phyloP scores from a whole-genome alignment of 92 coral and sea anemone genomes.

The Paramuricea clavata region DNA sequence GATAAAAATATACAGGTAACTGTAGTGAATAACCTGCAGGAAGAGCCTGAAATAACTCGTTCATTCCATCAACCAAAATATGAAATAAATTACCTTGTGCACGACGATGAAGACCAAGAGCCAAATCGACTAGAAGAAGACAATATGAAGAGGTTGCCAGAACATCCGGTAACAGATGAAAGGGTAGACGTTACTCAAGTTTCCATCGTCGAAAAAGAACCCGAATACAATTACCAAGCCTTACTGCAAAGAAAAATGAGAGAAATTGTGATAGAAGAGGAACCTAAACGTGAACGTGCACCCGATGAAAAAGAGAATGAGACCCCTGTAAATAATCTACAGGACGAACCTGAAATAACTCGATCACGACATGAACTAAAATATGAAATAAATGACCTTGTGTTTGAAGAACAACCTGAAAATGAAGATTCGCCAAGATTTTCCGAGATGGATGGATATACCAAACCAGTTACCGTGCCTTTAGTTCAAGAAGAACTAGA shows the following conservation, averaged over 20 bases:
- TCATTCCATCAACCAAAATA: background rate
- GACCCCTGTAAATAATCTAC: background rate
- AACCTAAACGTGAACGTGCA: background rate
- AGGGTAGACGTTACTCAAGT: background rate
- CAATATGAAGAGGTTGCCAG: too few relatives aligned
- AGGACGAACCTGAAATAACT: background rate
- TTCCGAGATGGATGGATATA: background rate
- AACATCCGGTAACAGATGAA: background rate
- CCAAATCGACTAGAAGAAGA: background rate
- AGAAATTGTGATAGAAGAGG: slow-evolving; percentile 1
- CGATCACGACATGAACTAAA: background rate
- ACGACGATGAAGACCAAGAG: background rate
- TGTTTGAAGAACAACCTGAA: background rate
- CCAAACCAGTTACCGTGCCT: background rate
- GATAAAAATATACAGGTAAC: background rate
- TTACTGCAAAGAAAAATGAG: background rate
- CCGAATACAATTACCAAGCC: background rate
- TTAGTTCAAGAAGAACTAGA: background rate
- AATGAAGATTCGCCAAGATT: background rate
- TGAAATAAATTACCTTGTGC: background rate
- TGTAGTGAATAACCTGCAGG: background rate
- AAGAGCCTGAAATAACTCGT: background rate
- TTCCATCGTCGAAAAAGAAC: background rate
- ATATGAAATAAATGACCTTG: background rate
- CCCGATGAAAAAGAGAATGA: background rate